A percentile compares a stretch with the other conserved stretches of the same genome.
These are phyloP conservation scores for Phyto melanocephala DNA, from an alignment of 2,888 invertebrate genomes.

Conservation along the genomic window DNA sequence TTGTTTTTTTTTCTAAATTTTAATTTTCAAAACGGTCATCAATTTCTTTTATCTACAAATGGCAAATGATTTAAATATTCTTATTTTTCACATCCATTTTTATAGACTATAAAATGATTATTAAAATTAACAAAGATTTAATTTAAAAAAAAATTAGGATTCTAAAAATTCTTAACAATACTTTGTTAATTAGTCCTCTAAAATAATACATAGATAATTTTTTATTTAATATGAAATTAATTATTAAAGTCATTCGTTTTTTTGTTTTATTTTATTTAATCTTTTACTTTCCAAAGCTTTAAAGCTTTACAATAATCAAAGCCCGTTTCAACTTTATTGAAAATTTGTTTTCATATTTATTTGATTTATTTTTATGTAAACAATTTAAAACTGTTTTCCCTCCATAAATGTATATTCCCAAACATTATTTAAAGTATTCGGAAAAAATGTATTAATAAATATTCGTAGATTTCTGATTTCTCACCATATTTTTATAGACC, in stretches of 20 bases:
- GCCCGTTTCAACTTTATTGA: not conserved
- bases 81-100: too few relatives aligned
- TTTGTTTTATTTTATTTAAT: too few relatives aligned
- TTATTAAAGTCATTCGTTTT: too few relatives aligned
- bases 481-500: slow-evolving; percentile 41
- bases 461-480: slow-evolving; percentile 34
- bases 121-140: too few relatives aligned
- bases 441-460: not conserved
- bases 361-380: slow-evolving; percentile 15
- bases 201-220: too few relatives aligned
- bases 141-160: too few relatives aligned
- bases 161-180: too few relatives aligned
- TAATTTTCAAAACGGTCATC: not conserved
- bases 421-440: slow-evolving; percentile 10
- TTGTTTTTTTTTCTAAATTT: slow-evolving; percentile 3
- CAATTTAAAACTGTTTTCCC: not conserved
- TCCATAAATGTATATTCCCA: slow-evolving; percentile 15
- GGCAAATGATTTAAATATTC: too few relatives aligned
- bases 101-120: too few relatives aligned
- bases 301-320: not conserved
- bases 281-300: not conserved
- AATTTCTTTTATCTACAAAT: too few relatives aligned
- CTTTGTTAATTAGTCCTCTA: too few relatives aligned
- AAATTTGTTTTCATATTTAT: not conserved
- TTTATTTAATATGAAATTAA: too few relatives aligned